phyloP scores from a whole-genome alignment of 2,797 vertebrate genomes.

The Cyprinella venusta region DNA sequence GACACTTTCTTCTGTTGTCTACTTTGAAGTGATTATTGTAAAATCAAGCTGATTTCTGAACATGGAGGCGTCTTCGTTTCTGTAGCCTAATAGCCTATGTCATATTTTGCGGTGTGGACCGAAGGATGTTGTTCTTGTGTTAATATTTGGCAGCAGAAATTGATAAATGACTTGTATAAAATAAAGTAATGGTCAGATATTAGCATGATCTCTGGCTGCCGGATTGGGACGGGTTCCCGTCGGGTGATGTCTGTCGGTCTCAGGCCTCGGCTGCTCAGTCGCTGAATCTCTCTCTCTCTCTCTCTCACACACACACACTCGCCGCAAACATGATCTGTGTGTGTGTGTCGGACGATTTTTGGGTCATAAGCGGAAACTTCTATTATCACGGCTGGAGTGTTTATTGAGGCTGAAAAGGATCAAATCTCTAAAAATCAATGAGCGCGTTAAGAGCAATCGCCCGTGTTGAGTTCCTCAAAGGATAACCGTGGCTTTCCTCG shows the following conservation, averaged over 20 bases:
- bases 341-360: slow-evolving; percentile 20
- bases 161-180: no score
- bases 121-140: not conserved
- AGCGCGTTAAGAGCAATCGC: slow-evolving; percentile 14
- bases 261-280: no score
- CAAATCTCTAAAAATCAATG: slow-evolving; percentile 38
- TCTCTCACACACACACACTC: no score
- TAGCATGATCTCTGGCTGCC: no score
- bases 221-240: no score
- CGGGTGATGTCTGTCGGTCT: no score
- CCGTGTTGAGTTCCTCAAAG: slow-evolving; percentile 18
- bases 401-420: slow-evolving; percentile 35
- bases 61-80: not conserved
- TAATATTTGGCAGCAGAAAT: not conserved
- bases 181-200: no score
- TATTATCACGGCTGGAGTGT: slow-evolving; percentile 35
- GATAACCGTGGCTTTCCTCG: slow-evolving; percentile 27
- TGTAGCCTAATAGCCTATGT: no score
- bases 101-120: not conserved
- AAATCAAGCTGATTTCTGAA: not conserved
- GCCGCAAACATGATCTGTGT: no score
- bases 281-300: no score
- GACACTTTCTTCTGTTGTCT: no score
- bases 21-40: not conserved
- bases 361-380: slow-evolving; percentile 18